Evolutionary conservation across 2,797 vertebrate genomes (phyloP).

Genomic region (Microctenopoma steveboyesi): DNA sequence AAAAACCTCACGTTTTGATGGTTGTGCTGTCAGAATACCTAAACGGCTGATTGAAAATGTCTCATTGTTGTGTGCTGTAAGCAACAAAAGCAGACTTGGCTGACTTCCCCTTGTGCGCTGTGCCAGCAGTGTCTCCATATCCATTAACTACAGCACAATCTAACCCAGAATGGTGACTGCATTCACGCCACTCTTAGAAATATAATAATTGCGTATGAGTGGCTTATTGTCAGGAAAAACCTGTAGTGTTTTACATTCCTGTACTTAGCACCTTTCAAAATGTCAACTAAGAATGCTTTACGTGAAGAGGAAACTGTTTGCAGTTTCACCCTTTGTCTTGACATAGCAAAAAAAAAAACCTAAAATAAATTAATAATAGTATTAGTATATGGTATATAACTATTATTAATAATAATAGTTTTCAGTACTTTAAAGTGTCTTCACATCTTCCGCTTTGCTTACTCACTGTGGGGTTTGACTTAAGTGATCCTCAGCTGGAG

Average conservation of each 20-base stretch:
- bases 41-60: conserved; percentile 25
- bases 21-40: conserved; percentile 23
- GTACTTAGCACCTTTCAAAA: conserved; percentile 37
- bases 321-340: not conserved
- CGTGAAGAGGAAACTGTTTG: conserved; percentile 22
- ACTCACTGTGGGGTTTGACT: conserved; percentile 43
- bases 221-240: conserved; percentile 17
- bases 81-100: conserved; percentile 15
- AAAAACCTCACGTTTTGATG: conserved; percentile 32
- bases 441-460: conserved; percentile 1
- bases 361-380: too few relatives aligned
- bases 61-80: conserved; percentile 14
- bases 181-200: not conserved
- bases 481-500: conserved; percentile 51
- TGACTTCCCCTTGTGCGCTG: not conserved
- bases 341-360: too few relatives aligned
- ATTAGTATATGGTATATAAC: too few relatives aligned
- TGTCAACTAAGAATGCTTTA: conserved; percentile 32
- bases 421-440: not conserved
- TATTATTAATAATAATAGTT: too few relatives aligned
- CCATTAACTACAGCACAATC: not conserved
- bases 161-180: not conserved
- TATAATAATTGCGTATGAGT: not conserved
- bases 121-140: not conserved
- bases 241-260: conserved; percentile 11